Base-by-base conservation (phyloP, 2,888 invertebrate species). In the Pammene aurita region DNA sequence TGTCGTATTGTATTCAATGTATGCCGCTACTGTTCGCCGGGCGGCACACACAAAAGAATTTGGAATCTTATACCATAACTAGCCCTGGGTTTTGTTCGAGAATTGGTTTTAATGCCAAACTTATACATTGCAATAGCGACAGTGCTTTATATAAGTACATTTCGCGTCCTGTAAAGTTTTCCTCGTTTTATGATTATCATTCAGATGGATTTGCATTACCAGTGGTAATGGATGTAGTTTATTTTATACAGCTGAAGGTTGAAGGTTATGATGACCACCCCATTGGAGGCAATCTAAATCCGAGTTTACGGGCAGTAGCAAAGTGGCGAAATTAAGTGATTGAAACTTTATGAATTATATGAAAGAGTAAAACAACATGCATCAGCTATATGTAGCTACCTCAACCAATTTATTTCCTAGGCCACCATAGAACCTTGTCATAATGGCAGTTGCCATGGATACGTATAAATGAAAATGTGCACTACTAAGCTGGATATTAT, bases 1-100 rank as follows among this genome's bases (percentile, higher is more conserved):
- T 69, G 69, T 65, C 60, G 69, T 69, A 69, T 69, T 69, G 69
- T 69, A 69, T 69, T 69, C 69, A 69, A 69, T 69, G 69, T 65
- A 69, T 69, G 69, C 69, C 60, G 69, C 69, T 69, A 69, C 69
- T 69, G 69, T 69, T 69, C 58, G 64, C 65, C 64, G 41, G 69
- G 64, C 69, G 69, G 69, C 65, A 60, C 57, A 69, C 69, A 69
- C 69, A 69, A 69, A 69, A 69, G 69, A 69, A 69, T 69, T 69
- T 65, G 69, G 69, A 69, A 69, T 69, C 65, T 69, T 65, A 69
- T 69, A 69, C 69, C 69, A 63, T 71, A 71, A 71, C 67, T 63
- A 71, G 67, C 71, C 63, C 54, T 57, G 58, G 46, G 69, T 65
- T 69, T 69, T 69, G 69, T 69, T 50, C 64, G 55, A 50, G 69